phyloP scores from a whole-genome alignment of 64 coral and sea anemone species.

The Stichodactyla helianthus region DNA sequence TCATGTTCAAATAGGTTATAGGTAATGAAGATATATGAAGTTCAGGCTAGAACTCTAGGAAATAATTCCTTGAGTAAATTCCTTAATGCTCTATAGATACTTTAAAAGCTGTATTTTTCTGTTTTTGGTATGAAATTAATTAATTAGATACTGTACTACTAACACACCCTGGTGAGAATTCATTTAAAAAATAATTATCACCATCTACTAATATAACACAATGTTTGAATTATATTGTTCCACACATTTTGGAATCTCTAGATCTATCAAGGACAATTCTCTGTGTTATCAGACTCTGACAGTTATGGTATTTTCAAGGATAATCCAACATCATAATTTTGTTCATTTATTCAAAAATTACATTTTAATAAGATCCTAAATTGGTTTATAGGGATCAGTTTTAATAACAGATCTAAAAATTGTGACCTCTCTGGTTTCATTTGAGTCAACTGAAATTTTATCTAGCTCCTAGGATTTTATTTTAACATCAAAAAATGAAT shows the following conservation, averaged over 20 bases:
- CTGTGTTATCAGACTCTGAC: neutral
- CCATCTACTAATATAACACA: neutral
- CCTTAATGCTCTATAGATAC: neutral
- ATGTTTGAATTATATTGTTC: neutral
- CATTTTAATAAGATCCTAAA: neutral
- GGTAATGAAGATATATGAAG: neutral
- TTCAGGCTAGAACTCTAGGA: neutral
- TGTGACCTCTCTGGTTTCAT: neutral
- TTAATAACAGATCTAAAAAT: neutral
- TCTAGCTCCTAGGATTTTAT: neutral
- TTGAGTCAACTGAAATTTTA: neutral
- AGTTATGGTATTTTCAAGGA: neutral
- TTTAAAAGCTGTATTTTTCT: neutral
- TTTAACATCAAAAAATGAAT: neutral
- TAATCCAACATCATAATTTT: neutral
- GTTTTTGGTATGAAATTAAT: slow-evolving; percentile 1
- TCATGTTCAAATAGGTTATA: neutral
- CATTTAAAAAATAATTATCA: neutral
- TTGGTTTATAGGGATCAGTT: neutral
- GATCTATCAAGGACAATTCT: neutral
- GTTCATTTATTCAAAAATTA: neutral
- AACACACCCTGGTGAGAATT: slow-evolving; percentile 1
- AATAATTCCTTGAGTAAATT: no score
- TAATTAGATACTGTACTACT: slow-evolving; percentile 13
- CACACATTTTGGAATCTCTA: neutral